A percentile compares a stretch with the other conserved stretches of the same genome.
Conservation (phyloP, 2,888 invertebrate species). For the Watsonalla cultraria region DNA sequence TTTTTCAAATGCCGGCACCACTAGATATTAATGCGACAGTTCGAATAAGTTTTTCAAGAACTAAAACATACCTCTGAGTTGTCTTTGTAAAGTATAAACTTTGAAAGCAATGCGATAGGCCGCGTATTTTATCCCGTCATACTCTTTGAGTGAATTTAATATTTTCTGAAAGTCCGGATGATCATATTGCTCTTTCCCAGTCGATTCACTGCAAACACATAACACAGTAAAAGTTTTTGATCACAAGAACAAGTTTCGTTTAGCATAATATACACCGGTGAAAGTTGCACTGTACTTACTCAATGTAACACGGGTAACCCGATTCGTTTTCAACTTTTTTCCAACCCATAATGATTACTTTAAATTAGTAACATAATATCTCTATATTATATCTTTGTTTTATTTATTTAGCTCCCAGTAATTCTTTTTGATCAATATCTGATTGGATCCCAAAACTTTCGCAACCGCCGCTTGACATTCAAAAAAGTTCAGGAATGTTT, state of each 20-base stretch:
- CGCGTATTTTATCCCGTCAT: constrained; percentile 85
- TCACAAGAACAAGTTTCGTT: background rate
- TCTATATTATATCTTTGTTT: no score
- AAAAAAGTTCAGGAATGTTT: background rate
- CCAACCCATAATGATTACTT: constrained; percentile 45
- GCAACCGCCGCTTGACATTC: constrained; percentile 33
- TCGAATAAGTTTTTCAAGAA: background rate
- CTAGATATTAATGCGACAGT: no score
- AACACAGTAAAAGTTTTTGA: constrained; percentile 2
- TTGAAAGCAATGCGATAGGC: constrained; percentile 88
- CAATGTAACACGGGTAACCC: constrained; percentile 79
- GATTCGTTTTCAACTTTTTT: constrained; percentile 79
- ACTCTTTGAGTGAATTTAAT: constrained; percentile 78
- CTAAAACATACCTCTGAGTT: constrained; percentile 78
- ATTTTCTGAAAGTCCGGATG: constrained; percentile 80
- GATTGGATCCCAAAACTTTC: no score
- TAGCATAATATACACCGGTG: constrained; percentile 14
- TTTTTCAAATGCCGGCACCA: no score
- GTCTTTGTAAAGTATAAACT: constrained; percentile 58
- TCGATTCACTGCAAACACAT: constrained; percentile 64
- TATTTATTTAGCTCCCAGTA: no score
- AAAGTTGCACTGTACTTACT: constrained; percentile 66
- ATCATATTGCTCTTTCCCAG: constrained; percentile 75
- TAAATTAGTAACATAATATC: background rate
- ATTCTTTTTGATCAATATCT: no score